A percentile compares a stretch with the other conserved stretches of the same genome.
phyloP scores from a whole-genome alignment of 2,113 vertebrate genomes.

The Datnioides undecimradiatus region DNA sequence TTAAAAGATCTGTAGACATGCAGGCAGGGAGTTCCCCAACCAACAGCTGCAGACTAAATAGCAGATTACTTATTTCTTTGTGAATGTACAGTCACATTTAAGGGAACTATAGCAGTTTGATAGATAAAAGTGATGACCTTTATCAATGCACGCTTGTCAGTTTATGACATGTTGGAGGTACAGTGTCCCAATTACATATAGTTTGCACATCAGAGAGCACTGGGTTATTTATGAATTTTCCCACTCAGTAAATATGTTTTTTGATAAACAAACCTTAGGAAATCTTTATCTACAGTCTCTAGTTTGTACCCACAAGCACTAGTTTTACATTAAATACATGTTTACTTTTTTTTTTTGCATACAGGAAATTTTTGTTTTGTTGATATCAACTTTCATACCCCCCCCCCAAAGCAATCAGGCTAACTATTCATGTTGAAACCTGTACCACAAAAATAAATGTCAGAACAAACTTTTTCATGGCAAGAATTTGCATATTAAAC shows the following conservation, averaged over 20 bases:
- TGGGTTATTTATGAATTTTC: not conserved
- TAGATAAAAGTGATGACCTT: not conserved
- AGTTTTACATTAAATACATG: not conserved
- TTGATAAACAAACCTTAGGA: not conserved
- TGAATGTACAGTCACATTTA: not conserved
- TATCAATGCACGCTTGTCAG: not conserved
- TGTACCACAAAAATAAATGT: not conserved
- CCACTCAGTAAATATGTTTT: not conserved
- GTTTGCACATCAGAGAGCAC: not conserved
- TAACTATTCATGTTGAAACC: not conserved
- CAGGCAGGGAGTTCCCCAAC: not conserved
- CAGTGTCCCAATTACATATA: not conserved
- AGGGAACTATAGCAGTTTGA: not conserved
- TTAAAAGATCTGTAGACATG: not conserved
- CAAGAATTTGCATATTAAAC: not conserved
- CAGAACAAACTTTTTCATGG: not conserved
- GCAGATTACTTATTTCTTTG: not conserved
- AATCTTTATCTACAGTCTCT: no score
- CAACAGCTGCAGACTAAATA: conserved; percentile 1
- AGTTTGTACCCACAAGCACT: not conserved
- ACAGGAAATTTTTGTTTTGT: not conserved
- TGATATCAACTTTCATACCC: not conserved
- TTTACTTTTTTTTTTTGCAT: not conserved
- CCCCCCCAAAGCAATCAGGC: no score
- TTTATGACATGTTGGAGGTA: not conserved